These are phyloP conservation scores for Lycaena phlaeas DNA, from an alignment of 2,888 invertebrate species.

Conservation along the genomic window DNA sequence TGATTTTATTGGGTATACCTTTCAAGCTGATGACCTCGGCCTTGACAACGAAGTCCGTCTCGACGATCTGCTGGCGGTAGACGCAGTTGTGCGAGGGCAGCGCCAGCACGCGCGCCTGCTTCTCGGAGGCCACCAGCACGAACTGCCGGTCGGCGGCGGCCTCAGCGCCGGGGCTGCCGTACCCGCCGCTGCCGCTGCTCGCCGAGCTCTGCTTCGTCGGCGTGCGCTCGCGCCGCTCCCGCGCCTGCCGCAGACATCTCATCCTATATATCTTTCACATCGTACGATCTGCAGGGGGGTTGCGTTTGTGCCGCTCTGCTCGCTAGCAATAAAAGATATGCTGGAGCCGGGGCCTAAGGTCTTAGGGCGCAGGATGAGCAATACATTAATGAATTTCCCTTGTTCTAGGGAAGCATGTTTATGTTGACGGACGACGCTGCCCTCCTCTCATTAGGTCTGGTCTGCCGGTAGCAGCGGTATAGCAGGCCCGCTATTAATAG, in stretches of 20 bases:
- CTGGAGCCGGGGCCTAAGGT: no score
- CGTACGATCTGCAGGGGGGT: not conserved
- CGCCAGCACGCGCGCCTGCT: conserved; percentile 94
- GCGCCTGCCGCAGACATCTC: conserved; percentile 25
- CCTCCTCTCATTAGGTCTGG: no score
- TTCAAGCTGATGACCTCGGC: conserved; percentile 93
- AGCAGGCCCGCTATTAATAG: no score
- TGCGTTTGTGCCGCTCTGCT: no score
- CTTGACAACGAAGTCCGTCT: conserved; percentile 93
- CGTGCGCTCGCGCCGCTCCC: conserved; percentile 62
- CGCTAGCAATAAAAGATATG: no score
- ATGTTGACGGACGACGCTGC: no score
- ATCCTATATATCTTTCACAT: not conserved
- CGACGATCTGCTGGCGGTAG: conserved; percentile 93
- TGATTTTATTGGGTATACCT: no score
- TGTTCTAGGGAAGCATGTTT: no score
- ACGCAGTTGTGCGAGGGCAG: conserved; percentile 96
- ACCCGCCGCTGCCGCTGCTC: conserved; percentile 65
- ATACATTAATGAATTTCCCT: no score
- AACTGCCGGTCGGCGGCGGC: conserved; percentile 87
- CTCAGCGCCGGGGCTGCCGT: conserved; percentile 39
- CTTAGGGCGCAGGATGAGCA: no score
- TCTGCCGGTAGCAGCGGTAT: no score
- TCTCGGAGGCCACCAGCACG: conserved; percentile 94
- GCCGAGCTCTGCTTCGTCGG: conserved; percentile 76